phyloP scores from a whole-genome alignment of 64 coral and sea anemone species.

The Porites lutea region DNA sequence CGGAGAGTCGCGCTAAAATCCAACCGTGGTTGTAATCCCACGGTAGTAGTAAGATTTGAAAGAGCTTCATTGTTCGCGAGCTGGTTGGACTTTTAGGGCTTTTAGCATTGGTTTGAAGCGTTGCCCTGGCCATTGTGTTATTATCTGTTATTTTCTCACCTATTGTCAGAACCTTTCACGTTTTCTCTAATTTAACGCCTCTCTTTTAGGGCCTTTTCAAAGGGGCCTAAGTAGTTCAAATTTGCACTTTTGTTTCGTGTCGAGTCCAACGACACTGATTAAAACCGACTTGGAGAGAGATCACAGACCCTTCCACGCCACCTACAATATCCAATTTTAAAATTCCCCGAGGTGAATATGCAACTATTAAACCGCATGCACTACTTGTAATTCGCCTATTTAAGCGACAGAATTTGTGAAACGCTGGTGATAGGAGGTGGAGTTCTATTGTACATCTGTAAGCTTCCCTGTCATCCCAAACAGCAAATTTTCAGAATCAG shows the following conservation, averaged over 20 bases:
- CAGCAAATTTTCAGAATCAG: neutral
- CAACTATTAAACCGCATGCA: neutral
- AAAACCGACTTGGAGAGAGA: neutral
- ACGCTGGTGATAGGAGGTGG: neutral
- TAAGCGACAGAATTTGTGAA: neutral
- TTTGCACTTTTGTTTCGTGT: conserved; percentile 84
- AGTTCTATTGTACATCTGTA: neutral
- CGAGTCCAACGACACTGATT: conserved; percentile 40
- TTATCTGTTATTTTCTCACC: conserved; percentile 97
- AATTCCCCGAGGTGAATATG: conserved; percentile 41
- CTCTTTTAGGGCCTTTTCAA: conserved; percentile 84
- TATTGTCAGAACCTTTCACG: conserved; percentile 81
- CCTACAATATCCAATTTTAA: conserved; percentile 23
- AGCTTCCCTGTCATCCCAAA: neutral
- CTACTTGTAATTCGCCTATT: conserved; percentile 1
- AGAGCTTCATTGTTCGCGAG: conserved; percentile 22
- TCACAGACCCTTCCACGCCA: neutral
- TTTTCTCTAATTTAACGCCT: conserved; percentile 89
- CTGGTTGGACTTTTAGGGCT: conserved; percentile 27
- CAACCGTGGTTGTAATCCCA: conserved; percentile 16
- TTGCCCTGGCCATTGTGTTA: conserved; percentile 71
- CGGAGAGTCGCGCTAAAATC: neutral
- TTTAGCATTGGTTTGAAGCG: conserved; percentile 54
- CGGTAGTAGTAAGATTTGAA: conserved; percentile 44
- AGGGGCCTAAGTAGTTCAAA: conserved; percentile 78